Evolutionary conservation across 2,888 invertebrate genomes (phyloP).

Genomic region (Julus scanicus): DNA sequence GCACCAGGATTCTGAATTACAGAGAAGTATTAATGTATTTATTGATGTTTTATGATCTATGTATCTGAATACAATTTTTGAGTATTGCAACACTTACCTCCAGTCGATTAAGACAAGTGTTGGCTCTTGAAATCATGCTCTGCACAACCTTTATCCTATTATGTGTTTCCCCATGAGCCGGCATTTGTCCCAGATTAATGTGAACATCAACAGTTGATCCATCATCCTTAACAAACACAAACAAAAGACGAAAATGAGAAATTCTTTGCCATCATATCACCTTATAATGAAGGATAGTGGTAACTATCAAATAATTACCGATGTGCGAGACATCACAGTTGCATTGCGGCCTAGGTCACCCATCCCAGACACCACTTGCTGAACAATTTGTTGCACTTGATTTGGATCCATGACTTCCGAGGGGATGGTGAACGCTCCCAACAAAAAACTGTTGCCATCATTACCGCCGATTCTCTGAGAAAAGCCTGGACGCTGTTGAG

Average conservation of each 20-base stretch:
- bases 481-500: conserved; percentile 46
- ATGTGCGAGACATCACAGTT: conserved; percentile 64
- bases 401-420: conserved; percentile 64
- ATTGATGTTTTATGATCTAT: neutral
- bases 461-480: conserved; percentile 52
- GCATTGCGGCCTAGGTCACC: conserved; percentile 67
- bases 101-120: conserved; percentile 62
- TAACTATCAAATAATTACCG: conserved; percentile 60
- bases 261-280: neutral
- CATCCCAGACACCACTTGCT: conserved; percentile 65
- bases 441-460: conserved; percentile 62
- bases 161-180: conserved; percentile 62
- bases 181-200: conserved; percentile 65
- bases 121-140: conserved; percentile 63
- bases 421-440: conserved; percentile 66
- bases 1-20: neutral
- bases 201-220: conserved; percentile 67
- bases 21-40: neutral
- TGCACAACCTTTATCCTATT: conserved; percentile 63
- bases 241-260: too few species aligned
- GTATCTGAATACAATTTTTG: neutral
- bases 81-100: conserved; percentile 21
- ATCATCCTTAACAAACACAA: conserved; percentile 62
- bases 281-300: neutral
- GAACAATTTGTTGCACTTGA: conserved; percentile 66